Percentiles rank a stretch among this genome's conserved stretches.
These are phyloP conservation scores for Dallia pectoralis DNA, from an alignment of 2,797 vertebrate species.

Conservation along the genomic window DNA sequence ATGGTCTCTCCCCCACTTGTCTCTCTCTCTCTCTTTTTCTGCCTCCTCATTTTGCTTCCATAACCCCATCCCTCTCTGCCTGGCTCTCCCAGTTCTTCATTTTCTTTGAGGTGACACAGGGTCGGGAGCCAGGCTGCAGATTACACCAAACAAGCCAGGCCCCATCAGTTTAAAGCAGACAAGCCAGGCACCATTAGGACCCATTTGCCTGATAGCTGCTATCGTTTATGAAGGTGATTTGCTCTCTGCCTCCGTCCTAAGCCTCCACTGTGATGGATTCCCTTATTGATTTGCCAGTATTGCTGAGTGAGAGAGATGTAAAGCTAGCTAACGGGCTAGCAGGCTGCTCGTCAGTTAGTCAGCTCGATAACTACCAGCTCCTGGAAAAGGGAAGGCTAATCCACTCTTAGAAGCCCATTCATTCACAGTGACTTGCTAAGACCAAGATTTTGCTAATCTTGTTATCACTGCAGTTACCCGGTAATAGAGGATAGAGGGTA, in stretches of 20 bases:
- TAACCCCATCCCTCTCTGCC: background rate
- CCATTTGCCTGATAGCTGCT: slow-evolving; percentile 68
- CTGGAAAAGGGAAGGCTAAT: slow-evolving; percentile 52
- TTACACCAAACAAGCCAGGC: slow-evolving; percentile 43
- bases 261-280: slow-evolving; percentile 57
- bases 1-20: background rate
- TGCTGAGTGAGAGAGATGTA: slow-evolving; percentile 35
- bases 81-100: slow-evolving; percentile 23
- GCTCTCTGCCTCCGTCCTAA: slow-evolving; percentile 42
- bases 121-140: slow-evolving; percentile 53
- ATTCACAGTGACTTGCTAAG: slow-evolving; percentile 64
- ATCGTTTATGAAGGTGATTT: slow-evolving; percentile 62
- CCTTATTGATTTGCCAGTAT: slow-evolving; percentile 48
- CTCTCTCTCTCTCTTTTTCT: background rate
- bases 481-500: slow-evolving; percentile 52
- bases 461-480: slow-evolving; percentile 62
- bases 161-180: slow-evolving; percentile 17
- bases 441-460: slow-evolving; percentile 65
- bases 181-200: slow-evolving; percentile 64
- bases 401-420: slow-evolving; percentile 65
- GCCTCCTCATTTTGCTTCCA: background rate
- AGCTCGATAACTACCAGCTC: slow-evolving; percentile 53
- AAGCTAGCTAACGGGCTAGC: slow-evolving; percentile 19
- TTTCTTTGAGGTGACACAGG: slow-evolving; percentile 65
- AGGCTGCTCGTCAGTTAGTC: slow-evolving; percentile 53